Evolutionary conservation across 2,113 vertebrate genomes (phyloP), one percentile per base, ranked within the genome.

Genomic region (Delphinus delphis): DNA sequence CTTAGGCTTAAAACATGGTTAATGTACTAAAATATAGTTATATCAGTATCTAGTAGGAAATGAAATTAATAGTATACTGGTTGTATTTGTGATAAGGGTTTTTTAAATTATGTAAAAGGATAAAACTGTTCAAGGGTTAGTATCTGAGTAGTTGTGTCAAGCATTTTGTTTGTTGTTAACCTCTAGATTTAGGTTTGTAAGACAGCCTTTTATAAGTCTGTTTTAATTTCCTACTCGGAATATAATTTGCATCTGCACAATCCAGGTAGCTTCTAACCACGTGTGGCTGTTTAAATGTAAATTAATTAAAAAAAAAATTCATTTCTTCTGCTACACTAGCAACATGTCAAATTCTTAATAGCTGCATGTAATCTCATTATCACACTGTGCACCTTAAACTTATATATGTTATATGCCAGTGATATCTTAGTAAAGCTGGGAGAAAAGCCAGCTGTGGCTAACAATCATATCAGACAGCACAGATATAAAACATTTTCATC

Each of bases 1-100:
- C 58, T 92, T 60, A 92, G 80, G 33, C 74, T 91, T 97, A 74
- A 86, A 85, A 62, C 36, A 38, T 74, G 68, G 55, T 82, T 91
- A 70, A 18, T 76, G 3, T 88, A 76, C 31, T 88, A 85, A 92
- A 63, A 28, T 74, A 62, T 28, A 82, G 44, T 90, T 95, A 47
- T 62, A 86, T 90, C 36, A 94, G 0, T 86, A 58, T 44, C 12
- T 88, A 91, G 18, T 84, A 84, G 53, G 62, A 93, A 92, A 68
- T 33, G 95, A 88, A 84, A 89, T 88, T 58, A 82, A 81, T 62
- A 81, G 26, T 83, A 25, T 96, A 83, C 13, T 90, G 44, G n/a
- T 83, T 88, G 26, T 96, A 68, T 76, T 88, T 80, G 33, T 13
- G 18, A 25, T 73, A 28, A 89, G 18, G 1, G 1, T 76, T 86